Base-by-base conservation (phyloP, 2,113 vertebrate species). In the Hemibagrus wyckioides region DNA sequence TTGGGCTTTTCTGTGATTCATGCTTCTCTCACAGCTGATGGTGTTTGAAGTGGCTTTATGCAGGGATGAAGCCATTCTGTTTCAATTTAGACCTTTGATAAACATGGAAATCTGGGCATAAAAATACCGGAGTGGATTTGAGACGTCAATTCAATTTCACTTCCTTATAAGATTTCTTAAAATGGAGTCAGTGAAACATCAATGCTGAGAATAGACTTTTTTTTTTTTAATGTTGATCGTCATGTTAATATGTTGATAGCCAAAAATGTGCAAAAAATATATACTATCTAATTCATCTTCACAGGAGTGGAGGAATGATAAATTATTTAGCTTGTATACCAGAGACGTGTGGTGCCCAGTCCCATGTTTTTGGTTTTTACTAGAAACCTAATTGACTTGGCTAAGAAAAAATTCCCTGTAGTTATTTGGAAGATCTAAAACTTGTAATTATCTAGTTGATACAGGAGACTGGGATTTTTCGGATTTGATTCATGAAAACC, bases 1-100 rank as follows among this genome's bases (percentile, higher is more conserved):
- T 57, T 75, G 10, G 41, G 2, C 56, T 69, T 69, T 81, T n/a
- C 59, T 86, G 44, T 50, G 39, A 85, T 85, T 87, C 63, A 52
- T 0, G 23, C 39, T 67, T 28, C 25, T n/a, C 41, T 82, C 7
- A 65, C 69, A 80, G 83, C 57, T 83, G 57, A 71, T 41, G 15
- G 56, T 36, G 50, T 86, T 59, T 69, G 73, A 30, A 30, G 50
- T n/a, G 52, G 33, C 54, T 76, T 73, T 48, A 33, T 75, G 25
- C 39, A 63, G 52, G 30, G 56, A 71, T n/a, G n/a, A 33, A 10
- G 39, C 54, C 39, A 52, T 81, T 87, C 8, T 0, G 2, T 79
- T 82, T 83, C 11, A 15, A 30, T 69, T 76, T 30, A 11, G 25
- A 17, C 39, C 48, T n/a, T 33, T 85, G 25, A 39, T 73, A 56